Conservation (phyloP, 1,140 invertebrate genomes). For the Bombus soroeensis region DNA sequence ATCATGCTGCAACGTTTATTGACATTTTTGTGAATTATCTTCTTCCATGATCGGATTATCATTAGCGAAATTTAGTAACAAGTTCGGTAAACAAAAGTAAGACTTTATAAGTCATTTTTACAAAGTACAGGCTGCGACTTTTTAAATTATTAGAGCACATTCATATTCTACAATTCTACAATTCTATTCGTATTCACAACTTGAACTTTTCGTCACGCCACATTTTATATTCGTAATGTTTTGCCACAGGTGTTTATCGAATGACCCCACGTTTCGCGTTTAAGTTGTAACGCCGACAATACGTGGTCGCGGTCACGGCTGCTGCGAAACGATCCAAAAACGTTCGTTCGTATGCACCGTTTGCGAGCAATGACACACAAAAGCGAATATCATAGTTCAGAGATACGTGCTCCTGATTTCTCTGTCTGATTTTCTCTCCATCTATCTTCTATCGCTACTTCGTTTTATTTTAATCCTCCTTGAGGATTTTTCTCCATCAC, state of each 20-base stretch:
- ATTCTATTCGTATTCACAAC: neutral
- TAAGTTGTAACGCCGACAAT: neutral
- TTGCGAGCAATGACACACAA: neutral
- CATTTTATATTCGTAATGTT: neutral
- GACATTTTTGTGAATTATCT: neutral
- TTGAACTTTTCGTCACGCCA: neutral
- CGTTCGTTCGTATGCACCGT: neutral
- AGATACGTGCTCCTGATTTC: neutral
- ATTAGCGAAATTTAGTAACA: too few relatives aligned
- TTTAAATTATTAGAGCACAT: neutral
- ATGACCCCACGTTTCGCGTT: neutral
- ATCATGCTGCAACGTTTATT: neutral
- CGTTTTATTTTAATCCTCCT: neutral
- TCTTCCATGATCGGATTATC: too few relatives aligned
- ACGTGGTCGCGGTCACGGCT: neutral
- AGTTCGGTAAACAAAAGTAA: neutral
- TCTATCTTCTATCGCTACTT: neutral
- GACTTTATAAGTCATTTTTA: neutral
- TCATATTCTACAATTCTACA: neutral
- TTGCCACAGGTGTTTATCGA: neutral
- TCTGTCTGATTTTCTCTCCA: neutral
- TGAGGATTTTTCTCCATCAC: too few relatives aligned
- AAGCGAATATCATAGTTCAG: neutral
- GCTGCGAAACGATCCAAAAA: neutral
- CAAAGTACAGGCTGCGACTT: too few relatives aligned